Conservation (phyloP, 2,888 invertebrate genomes). For the Serripes groenlandicus region DNA sequence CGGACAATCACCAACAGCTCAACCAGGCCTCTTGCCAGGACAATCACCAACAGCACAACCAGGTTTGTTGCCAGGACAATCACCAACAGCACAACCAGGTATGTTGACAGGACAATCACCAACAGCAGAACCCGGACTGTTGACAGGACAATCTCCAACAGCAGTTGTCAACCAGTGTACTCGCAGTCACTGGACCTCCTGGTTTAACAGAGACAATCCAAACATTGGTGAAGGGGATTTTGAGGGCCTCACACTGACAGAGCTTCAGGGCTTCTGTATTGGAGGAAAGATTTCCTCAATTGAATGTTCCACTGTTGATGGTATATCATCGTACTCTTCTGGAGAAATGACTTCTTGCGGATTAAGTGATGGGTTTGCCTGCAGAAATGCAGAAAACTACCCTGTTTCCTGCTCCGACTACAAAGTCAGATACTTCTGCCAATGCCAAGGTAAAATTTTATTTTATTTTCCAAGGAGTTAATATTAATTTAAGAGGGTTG, state of each 20-base stretch:
- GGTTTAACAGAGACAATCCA: conserved; percentile 79
- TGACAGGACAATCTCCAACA: conserved; percentile 28
- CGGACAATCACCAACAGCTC: conserved; percentile 52
- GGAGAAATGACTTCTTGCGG: conserved; percentile 78
- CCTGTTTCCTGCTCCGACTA: conserved; percentile 80
- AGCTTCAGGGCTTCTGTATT: conserved; percentile 72
- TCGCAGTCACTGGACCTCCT: conserved; percentile 69
- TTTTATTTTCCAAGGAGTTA: too few species aligned
- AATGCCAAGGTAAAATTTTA: conserved; percentile 88
- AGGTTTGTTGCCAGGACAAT: conserved; percentile 30
- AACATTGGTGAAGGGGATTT: conserved; percentile 71
- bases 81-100: conserved; percentile 46
- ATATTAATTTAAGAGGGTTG: too few species aligned
- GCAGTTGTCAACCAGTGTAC: conserved; percentile 45
- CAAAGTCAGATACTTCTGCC: conserved; percentile 83
- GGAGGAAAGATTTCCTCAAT: conserved; percentile 78
- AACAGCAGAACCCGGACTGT: conserved; percentile 39
- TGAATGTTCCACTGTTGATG: conserved; percentile 77
- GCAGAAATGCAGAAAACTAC: conserved; percentile 85
- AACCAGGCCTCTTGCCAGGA: conserved; percentile 36
- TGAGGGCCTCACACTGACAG: conserved; percentile 66
- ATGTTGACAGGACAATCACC: conserved; percentile 34
- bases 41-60: conserved; percentile 57
- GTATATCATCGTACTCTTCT: conserved; percentile 69
- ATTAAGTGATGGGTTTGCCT: conserved; percentile 91